phyloP scores from a whole-genome alignment of 2,888 invertebrate genomes.

The Palloptera scutellata region DNA sequence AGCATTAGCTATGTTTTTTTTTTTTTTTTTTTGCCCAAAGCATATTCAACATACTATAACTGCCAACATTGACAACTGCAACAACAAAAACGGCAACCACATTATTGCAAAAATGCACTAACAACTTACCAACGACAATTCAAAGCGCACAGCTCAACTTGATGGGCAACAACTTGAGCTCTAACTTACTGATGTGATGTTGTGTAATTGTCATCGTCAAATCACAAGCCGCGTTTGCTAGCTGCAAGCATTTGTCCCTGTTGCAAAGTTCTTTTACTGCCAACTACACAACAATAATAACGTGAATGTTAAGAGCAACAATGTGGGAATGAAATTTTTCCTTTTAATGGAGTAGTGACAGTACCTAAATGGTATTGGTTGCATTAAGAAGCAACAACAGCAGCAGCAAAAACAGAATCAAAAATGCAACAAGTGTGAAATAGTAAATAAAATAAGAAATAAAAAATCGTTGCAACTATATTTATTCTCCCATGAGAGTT shows the following conservation, averaged over 20 bases:
- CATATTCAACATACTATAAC: not conserved
- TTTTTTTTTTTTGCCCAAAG: not conserved
- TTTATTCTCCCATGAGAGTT: no score
- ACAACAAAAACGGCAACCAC: not conserved
- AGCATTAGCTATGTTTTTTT: not conserved
- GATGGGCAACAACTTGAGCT: not conserved
- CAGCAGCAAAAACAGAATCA: not conserved
- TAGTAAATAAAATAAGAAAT: not conserved
- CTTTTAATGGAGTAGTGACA: no score
- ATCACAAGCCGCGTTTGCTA: not conserved
- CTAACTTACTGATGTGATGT: not conserved
- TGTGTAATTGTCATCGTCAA: not conserved
- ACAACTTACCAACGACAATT: not conserved
- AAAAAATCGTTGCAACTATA: not conserved
- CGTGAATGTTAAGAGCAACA: no score
- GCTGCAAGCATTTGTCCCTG: not conserved
- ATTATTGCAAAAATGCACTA: not conserved
- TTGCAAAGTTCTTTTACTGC: not conserved
- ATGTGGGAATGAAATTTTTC: no score
- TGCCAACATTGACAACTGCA: not conserved
- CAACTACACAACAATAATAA: not conserved
- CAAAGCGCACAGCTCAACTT: constrained; percentile 2
- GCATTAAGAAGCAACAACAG: no score
- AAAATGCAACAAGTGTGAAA: not conserved
- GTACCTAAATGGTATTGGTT: no score